Percentiles rank a stretch among this genome's conserved stretches.
These are phyloP conservation scores for Hemaris fuciformis DNA, from an alignment of 2,888 invertebrate species.

Conservation along the genomic window DNA sequence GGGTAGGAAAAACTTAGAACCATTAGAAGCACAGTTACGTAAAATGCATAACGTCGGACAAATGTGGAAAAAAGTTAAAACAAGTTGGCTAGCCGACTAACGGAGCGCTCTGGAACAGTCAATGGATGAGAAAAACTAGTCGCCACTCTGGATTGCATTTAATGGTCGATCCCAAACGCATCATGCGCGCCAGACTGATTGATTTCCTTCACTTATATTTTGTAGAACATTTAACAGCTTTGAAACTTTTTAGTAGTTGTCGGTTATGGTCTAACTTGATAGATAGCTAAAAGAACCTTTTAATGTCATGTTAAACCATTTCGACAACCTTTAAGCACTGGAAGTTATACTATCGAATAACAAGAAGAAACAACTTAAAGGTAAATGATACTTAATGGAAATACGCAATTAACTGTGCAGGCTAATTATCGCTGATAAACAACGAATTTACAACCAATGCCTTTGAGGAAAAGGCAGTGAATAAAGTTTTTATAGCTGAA, in stretches of 20 bases:
- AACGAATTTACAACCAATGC: not conserved
- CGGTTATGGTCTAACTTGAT: not conserved
- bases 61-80: constrained; percentile 56
- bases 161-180: constrained; percentile 34
- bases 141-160: constrained; percentile 30
- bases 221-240: constrained; percentile 4
- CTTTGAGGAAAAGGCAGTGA: not conserved
- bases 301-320: not conserved
- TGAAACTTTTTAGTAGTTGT: not conserved
- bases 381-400: not conserved
- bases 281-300: not conserved
- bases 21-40: constrained; percentile 78
- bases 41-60: constrained; percentile 64
- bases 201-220: constrained; percentile 12
- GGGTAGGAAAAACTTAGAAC: constrained; percentile 61
- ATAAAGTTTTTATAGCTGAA: constrained; percentile 11
- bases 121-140: constrained; percentile 63
- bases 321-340: not conserved
- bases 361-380: not conserved
- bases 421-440: not conserved
- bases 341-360: not conserved
- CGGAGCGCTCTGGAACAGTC: constrained; percentile 44
- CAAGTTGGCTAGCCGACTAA: constrained; percentile 45
- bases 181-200: constrained; percentile 11
- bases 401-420: not conserved